phyloP scores from a whole-genome alignment of 2,797 vertebrate species.

The Enteromius argenteus region DNA sequence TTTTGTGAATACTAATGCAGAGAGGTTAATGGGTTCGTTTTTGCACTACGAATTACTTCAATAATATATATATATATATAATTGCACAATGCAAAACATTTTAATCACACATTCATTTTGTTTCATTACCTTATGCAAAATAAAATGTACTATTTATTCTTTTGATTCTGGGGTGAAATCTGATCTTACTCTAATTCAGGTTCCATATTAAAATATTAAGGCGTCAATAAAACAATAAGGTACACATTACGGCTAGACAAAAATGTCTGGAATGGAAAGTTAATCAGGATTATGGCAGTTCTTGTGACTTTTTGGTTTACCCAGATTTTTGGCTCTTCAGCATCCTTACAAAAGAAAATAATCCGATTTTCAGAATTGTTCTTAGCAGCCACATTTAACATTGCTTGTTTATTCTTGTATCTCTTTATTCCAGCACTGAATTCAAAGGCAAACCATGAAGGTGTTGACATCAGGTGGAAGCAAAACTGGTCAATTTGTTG shows the following conservation, averaged over 20 bases:
- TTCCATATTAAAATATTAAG: constrained; percentile 50
- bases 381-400: constrained; percentile 14
- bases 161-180: neutral
- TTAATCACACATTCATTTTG: neutral
- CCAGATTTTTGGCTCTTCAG: constrained; percentile 72
- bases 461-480: constrained; percentile 47
- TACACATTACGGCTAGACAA: constrained; percentile 60
- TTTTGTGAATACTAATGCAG: constrained; percentile 12
- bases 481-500: constrained; percentile 17
- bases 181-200: neutral
- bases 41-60: neutral
- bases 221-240: constrained; percentile 69
- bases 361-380: constrained; percentile 53
- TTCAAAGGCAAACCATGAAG: constrained; percentile 43
- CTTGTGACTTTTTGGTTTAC: constrained; percentile 82
- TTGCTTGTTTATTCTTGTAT: constrained; percentile 13
- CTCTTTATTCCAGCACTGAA: constrained; percentile 49
- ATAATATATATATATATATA: too few relatives aligned
- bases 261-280: constrained; percentile 73
- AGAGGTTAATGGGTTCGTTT: neutral
- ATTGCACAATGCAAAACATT: neutral
- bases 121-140: neutral
- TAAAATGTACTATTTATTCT: neutral
- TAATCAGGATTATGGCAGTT: constrained; percentile 77
- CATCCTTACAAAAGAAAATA: constrained; percentile 59